Evolutionary conservation across 2,888 invertebrate species (phyloP).

Genomic region (Sylvicola cinctus): DNA sequence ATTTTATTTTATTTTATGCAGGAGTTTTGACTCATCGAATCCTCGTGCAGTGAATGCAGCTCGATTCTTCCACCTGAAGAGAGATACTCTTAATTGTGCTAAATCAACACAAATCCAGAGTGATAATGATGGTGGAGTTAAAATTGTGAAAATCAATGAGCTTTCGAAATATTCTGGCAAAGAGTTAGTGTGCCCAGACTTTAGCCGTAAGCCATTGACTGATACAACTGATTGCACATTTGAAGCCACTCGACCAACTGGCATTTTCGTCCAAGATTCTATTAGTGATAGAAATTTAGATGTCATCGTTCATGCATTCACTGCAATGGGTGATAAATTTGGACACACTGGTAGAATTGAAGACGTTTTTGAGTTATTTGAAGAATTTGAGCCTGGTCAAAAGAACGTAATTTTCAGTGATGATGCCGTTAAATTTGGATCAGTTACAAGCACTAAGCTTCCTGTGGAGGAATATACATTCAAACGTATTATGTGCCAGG

Average conservation of each 20-base stretch:
- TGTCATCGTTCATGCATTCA: constrained; percentile 19
- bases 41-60: constrained; percentile 18
- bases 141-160: constrained; percentile 17
- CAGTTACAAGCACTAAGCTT: constrained; percentile 7
- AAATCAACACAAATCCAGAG: constrained; percentile 8
- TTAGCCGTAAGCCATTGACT: constrained; percentile 18
- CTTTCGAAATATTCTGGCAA: constrained; percentile 17
- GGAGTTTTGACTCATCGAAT: constrained; percentile 16
- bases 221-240: constrained; percentile 18
- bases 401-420: constrained; percentile 20
- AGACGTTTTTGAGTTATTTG: constrained; percentile 23
- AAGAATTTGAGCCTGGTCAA: constrained; percentile 15
- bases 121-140: constrained; percentile 12
- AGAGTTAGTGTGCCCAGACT: constrained; percentile 19
- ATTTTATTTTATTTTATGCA: constrained; percentile 7
- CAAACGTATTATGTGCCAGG: constrained; percentile 2
- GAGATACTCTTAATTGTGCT: neutral
- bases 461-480: neutral
- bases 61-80: constrained; percentile 12
- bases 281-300: constrained; percentile 17
- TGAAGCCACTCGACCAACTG: constrained; percentile 18
- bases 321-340: constrained; percentile 18
- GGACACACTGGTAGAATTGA: constrained; percentile 16
- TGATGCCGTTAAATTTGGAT: constrained; percentile 15
- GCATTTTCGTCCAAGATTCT: constrained; percentile 7